Conservation (phyloP, 2,888 invertebrate genomes). For the Chymomyza fuscimana region DNA sequence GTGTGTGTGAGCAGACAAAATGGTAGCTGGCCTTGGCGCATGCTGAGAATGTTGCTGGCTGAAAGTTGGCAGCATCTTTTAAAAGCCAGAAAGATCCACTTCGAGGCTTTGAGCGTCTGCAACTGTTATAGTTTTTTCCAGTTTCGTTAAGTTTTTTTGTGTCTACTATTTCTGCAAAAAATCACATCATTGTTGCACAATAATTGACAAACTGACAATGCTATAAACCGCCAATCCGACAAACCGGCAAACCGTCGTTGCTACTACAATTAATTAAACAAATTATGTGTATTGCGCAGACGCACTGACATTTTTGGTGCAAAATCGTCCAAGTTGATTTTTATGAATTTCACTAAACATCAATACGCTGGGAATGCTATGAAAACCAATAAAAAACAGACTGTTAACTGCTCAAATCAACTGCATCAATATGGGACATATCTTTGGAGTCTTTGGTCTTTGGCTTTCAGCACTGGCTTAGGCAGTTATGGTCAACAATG, state of each 20-base stretch:
- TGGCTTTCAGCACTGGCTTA: slow-evolving; percentile 8
- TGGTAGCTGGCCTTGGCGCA: slow-evolving; percentile 69
- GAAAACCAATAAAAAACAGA: slow-evolving; percentile 39
- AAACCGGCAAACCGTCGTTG: slow-evolving; percentile 28
- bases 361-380: slow-evolving; percentile 60
- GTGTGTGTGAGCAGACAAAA: slow-evolving; percentile 40
- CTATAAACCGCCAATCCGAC: not conserved
- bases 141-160: slow-evolving; percentile 11
- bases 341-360: slow-evolving; percentile 71
- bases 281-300: slow-evolving; percentile 74
- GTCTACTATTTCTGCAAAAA: slow-evolving; percentile 51
- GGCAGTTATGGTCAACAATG: slow-evolving; percentile 54
- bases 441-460: not conserved
- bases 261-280: slow-evolving; percentile 72
- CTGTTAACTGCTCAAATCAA: slow-evolving; percentile 16
- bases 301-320: slow-evolving; percentile 73
- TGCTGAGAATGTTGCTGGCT: slow-evolving; percentile 68
- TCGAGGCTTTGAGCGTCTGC: not conserved
- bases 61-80: slow-evolving; percentile 54
- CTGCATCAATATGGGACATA: not conserved
- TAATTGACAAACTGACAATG: not conserved
- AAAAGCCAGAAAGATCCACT: slow-evolving; percentile 65
- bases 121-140: slow-evolving; percentile 57
- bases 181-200: slow-evolving; percentile 50
- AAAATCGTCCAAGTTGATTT: slow-evolving; percentile 50